These are phyloP conservation scores for Philopotamus ludificatus DNA, from an alignment of 1,140 invertebrate species.

Conservation along the genomic window DNA sequence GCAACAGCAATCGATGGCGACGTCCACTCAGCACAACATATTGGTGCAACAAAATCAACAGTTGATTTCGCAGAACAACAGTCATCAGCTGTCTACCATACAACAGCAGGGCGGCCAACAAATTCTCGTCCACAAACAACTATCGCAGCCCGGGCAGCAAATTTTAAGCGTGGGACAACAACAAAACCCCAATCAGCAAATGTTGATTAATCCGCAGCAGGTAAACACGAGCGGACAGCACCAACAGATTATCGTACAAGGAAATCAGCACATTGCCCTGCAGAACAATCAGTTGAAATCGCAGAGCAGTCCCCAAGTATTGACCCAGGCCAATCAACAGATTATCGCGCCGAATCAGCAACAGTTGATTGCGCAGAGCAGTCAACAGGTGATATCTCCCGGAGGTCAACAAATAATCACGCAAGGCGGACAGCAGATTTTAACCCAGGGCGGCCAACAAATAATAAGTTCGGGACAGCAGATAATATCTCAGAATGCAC, in stretches of 20 bases:
- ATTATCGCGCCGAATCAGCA: constrained; percentile 51
- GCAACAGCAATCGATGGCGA: not conserved
- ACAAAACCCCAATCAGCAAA: constrained; percentile 53
- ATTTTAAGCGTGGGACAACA: constrained; percentile 50
- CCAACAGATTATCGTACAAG: constrained; percentile 51
- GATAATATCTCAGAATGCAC: constrained; percentile 14
- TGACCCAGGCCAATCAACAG: constrained; percentile 50
- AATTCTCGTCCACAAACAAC: constrained; percentile 54
- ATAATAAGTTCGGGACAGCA: constrained; percentile 22
- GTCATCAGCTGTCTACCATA: not conserved
- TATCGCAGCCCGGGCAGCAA: constrained; percentile 50
- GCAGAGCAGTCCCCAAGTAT: constrained; percentile 53
- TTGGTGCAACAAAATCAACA: constrained; percentile 6
- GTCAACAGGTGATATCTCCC: constrained; percentile 47
- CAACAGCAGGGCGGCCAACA: constrained; percentile 46
- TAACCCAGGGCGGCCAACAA: constrained; percentile 44
- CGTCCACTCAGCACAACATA: not conserved
- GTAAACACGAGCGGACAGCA: constrained; percentile 39
- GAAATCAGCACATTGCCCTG: constrained; percentile 44
- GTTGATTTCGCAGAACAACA: constrained; percentile 1
- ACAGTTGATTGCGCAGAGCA: constrained; percentile 47
- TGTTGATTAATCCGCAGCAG: constrained; percentile 47
- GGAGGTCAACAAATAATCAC: constrained; percentile 17
- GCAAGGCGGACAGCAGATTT: constrained; percentile 40
- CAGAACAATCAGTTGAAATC: constrained; percentile 45